Conservation (phyloP, 2,113 vertebrate genomes). For the Siphamia tubifer region DNA sequence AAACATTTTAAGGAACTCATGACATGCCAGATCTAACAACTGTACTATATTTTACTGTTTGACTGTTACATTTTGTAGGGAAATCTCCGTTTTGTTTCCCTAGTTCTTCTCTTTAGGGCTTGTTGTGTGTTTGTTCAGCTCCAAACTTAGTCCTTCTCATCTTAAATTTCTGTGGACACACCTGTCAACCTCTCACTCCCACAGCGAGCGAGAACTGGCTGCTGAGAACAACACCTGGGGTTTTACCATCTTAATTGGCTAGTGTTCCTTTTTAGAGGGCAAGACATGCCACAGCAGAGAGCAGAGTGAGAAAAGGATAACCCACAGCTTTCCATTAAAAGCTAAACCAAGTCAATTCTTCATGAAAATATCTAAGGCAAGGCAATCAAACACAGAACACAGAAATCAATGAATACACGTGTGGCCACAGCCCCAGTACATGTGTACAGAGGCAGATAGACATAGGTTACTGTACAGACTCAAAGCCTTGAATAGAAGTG, state of each 20-base stretch:
- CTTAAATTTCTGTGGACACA: slow-evolving; percentile 15
- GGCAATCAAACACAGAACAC: slow-evolving; percentile 42
- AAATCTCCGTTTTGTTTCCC: too few relatives aligned
- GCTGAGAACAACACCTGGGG: slow-evolving; percentile 29
- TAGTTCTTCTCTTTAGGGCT: not conserved
- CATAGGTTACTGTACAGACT: not conserved
- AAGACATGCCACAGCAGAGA: slow-evolving; percentile 21
- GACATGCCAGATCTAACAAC: too few relatives aligned
- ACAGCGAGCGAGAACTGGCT: slow-evolving; percentile 13
- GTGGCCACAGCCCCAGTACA: not conserved
- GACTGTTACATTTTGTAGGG: too few relatives aligned
- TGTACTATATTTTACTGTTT: too few relatives aligned
- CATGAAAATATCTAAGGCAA: slow-evolving; percentile 37
- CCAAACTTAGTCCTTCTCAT: too few relatives aligned
- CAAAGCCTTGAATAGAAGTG: slow-evolving; percentile 1
- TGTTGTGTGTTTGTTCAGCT: too few relatives aligned
- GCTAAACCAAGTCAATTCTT: slow-evolving; percentile 21
- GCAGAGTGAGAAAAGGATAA: slow-evolving; percentile 36
- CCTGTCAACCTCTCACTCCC: slow-evolving; percentile 24
- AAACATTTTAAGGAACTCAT: too few relatives aligned
- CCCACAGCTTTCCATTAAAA: slow-evolving; percentile 41
- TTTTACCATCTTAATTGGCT: slow-evolving; percentile 40
- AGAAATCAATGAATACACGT: slow-evolving; percentile 20
- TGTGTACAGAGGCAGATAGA: not conserved
- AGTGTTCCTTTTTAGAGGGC: slow-evolving; percentile 20